Evolutionary conservation across 1,140 invertebrate species (phyloP).

Genomic region (Hormaphis cornu): DNA sequence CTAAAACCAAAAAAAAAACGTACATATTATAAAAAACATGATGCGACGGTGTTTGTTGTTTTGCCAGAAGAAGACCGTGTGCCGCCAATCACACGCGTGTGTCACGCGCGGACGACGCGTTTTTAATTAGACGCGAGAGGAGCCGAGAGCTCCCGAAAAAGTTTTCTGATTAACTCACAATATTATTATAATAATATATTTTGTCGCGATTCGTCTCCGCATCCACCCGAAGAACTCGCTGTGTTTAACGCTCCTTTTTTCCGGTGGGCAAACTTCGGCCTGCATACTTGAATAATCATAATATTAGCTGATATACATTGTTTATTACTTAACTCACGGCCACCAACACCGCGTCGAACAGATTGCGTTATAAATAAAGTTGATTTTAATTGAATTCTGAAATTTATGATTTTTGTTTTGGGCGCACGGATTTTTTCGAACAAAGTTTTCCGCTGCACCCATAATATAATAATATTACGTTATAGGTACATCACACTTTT

Average conservation of each 20-base stretch:
- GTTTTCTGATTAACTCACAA: no score
- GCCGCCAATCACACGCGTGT: constrained; percentile 21
- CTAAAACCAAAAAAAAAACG: background rate
- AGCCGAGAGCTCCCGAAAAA: background rate
- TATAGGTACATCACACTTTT: no score
- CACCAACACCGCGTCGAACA: no score
- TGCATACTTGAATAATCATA: no score
- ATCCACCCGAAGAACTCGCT: no score
- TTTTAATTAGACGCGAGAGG: background rate
- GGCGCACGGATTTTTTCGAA: background rate
- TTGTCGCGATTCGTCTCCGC: no score
- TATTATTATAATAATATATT: no score
- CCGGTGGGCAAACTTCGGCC: no score
- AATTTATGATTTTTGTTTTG: background rate
- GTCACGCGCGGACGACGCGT: background rate
- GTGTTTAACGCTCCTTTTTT: no score
- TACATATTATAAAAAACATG: constrained; percentile 2
- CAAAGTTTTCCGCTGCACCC: background rate
- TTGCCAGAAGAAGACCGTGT: constrained; percentile 18
- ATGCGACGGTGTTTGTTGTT: background rate
- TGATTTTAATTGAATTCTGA: background rate
- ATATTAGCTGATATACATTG: background rate
- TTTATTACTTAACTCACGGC: no score
- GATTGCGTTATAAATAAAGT: background rate
- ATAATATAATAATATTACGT: no score